Base-by-base conservation (phyloP, 2,888 invertebrate species). In the Drosophila infuscata region DNA sequence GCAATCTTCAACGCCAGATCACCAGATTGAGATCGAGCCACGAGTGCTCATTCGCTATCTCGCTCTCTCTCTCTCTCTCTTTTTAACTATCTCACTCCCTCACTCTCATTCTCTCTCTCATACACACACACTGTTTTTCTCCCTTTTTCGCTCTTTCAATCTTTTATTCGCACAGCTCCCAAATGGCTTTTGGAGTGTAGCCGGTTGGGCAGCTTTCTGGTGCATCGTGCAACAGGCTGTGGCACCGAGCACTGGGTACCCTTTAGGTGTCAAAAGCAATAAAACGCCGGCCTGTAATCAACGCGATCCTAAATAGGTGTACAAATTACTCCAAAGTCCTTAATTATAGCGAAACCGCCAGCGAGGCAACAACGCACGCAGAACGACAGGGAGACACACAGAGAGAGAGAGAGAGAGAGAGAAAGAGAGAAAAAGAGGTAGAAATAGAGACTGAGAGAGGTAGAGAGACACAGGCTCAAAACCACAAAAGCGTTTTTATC, bases 181-280 rank as follows among this genome's bases (percentile, higher is more conserved):
- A 88, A 88, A 76, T 76, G 69, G 67, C 36, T 49, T 65, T 70
- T 65, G 51, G 38, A 33, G 43, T 60, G 43, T 59, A 61, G 71
- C 74, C 82, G 73, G 82, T 73, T 61, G 73, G 68, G 59, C 76
- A 68, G 67, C 76, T 64, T 75, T 72, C 48, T 17, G 17, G 30
- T 25, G 46, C 46, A 8, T 15, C 46, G 46, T 25, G 15, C 46
- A 46, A 46, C 15, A 46, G 25, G 25, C 46, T 46, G 25, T 15
- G 46, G 46, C 46, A 46, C 25, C 25, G 58, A 46, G 66, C 79
- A 68, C 65, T 70, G 88, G 82, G 76, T 76, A 90, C 92, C 92
- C 93, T 93, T 92, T 93, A 93, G 93, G 93, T 93, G 93, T 93
- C 92, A 93, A 93, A 90, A 91, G 92, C 92, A 93, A 93, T 93